Conservation (phyloP, 2,888 invertebrate species). For the Drosophila nr. perissopoda region DNA sequence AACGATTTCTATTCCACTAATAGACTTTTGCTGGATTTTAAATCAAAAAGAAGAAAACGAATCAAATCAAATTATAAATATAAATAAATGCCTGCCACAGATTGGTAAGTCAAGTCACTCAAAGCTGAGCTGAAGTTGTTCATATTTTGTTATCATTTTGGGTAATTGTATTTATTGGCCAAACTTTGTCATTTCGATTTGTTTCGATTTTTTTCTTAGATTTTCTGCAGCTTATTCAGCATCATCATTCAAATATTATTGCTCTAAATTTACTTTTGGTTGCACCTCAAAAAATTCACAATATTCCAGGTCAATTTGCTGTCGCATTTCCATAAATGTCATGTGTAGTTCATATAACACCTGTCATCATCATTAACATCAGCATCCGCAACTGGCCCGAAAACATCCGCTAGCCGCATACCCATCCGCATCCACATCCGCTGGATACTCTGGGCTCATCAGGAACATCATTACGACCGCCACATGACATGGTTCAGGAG, state of each 20-base stretch:
- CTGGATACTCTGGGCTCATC: slow-evolving; percentile 27
- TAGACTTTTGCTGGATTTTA: background rate
- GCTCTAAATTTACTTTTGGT: background rate
- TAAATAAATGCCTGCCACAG: background rate
- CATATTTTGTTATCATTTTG: background rate
- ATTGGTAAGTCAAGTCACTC: background rate
- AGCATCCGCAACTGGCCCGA: slow-evolving; percentile 4
- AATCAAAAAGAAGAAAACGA: background rate
- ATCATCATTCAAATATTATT: background rate
- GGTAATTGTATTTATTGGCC: background rate
- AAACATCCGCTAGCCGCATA: slow-evolving; percentile 16
- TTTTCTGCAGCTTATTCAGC: background rate
- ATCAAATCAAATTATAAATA: background rate
- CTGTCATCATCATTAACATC: slow-evolving; percentile 53
- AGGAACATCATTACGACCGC: slow-evolving; percentile 56
- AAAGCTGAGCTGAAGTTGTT: background rate
- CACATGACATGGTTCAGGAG: slow-evolving; percentile 45
- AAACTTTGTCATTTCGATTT: background rate
- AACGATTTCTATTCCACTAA: background rate
- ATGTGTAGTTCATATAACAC: slow-evolving; percentile 40
- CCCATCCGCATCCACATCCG: slow-evolving; percentile 18
- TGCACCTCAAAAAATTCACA: background rate
- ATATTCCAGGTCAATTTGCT: background rate
- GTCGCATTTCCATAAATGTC: slow-evolving; percentile 45
- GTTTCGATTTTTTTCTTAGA: too few species aligned